Conservation (phyloP, 1,140 invertebrate genomes). For the Bilobella aurantiaca region DNA sequence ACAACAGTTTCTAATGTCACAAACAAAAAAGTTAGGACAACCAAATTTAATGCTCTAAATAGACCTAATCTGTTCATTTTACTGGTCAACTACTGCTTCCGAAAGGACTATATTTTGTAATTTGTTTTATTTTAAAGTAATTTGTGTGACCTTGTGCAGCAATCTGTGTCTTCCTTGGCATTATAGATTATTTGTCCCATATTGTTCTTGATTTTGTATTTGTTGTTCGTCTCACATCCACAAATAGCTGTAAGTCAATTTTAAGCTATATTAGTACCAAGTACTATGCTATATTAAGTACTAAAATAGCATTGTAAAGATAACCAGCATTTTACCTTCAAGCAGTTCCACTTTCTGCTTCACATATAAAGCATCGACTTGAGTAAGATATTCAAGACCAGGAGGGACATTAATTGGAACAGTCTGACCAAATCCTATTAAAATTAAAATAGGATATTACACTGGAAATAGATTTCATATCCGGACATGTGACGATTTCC, state of each 20-base stretch:
- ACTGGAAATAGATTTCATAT: no score
- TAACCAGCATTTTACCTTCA: conserved; percentile 55
- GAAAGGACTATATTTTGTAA: no score
- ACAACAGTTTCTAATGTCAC: conserved; percentile 62
- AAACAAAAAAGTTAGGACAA: no score
- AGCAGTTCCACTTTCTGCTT: conserved; percentile 77
- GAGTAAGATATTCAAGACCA: conserved; percentile 85
- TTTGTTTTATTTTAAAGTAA: no score
- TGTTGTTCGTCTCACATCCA: conserved; percentile 36
- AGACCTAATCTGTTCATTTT: no score
- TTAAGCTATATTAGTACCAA: not conserved
- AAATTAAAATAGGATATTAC: no score
- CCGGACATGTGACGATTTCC: no score
- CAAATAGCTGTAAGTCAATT: conserved; percentile 29
- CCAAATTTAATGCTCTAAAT: no score
- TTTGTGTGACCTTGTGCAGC: no score
- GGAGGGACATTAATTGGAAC: conserved; percentile 59
- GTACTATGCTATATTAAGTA: not conserved
- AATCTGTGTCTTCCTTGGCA: conserved; percentile 67
- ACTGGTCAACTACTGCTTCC: no score
- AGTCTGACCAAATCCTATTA: not conserved
- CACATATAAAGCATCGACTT: conserved; percentile 75
- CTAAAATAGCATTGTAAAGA: no score
- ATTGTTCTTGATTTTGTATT: conserved; percentile 42
- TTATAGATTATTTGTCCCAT: conserved; percentile 70